Evolutionary conservation across 2,113 vertebrate species (phyloP), one percentile per base, ranked within the genome.

Genomic region (Erythrocebus patas): DNA sequence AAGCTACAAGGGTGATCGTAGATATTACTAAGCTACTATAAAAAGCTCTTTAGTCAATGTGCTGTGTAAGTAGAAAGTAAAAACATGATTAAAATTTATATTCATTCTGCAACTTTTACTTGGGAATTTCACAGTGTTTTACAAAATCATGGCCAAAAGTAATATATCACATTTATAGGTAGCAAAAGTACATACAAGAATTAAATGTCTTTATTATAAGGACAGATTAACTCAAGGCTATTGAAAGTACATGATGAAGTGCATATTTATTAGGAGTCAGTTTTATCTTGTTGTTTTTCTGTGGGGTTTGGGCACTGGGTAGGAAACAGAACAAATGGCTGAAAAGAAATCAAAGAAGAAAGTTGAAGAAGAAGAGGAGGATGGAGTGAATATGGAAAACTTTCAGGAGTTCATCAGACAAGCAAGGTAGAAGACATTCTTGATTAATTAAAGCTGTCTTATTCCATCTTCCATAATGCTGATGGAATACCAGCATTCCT

Each of bases 261-360:
- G 0, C 45, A 1, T 32, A 38, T 95, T 81, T 78, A 73, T 85
- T 45, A 50, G 64, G 75, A 96, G 70, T 79, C 81, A 85, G 35
- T 97, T 96, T 98, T 64, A 97, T 96, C 94, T 96, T 96, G 32
- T 96, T 96, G n/a, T 97, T 97, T 96, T 97, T 96, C 85, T 97
- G 14, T 97, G 95, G 82, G 82, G 43, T 5, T 96, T 94, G 92
- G 94, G 52, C 6, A 64, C 68, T 75, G 96, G 64, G 27, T 97
- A 99, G 99, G 99, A 99, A 98, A 99, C 99, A 0, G 99, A 99
- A 87, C 98, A 99, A 95, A 99, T 99, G 98, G 96, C 99, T 98
- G 98, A 98, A 97, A 99, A 99, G 97, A 99, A 91, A 96, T 92
- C 96, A 13, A 98, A 99, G 97, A 99, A 99, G 96, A 98, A 98